Evolutionary conservation across 2,797 vertebrate species (phyloP).

Genomic region (Enteromius fasciolatus): DNA sequence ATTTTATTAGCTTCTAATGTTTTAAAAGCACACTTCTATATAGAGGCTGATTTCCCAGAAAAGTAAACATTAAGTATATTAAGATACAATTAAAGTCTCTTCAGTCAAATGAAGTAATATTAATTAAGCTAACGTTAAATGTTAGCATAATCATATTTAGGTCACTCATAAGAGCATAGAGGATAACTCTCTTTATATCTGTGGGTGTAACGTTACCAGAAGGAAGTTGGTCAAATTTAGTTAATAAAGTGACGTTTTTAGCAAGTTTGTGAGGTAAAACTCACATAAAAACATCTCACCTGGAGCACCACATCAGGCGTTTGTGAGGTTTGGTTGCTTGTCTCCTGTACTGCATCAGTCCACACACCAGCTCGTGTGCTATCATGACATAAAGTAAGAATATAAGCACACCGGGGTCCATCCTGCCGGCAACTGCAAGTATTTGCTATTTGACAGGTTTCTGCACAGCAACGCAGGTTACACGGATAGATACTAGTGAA

Average conservation of each 20-base stretch:
- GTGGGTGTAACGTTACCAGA: background rate
- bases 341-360: constrained; percentile 86
- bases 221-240: background rate
- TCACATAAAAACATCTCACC: constrained; percentile 70
- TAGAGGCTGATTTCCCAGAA: background rate
- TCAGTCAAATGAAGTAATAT: background rate
- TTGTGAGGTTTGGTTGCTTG: constrained; percentile 78
- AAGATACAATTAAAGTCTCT: background rate
- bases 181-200: background rate
- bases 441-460: background rate
- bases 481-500: background rate
- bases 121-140: no score
- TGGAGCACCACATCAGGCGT: constrained; percentile 76
- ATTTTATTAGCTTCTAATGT: background rate
- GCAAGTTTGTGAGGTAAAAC: background rate
- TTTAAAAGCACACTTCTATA: background rate
- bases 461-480: background rate
- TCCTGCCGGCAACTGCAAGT: constrained; percentile 61
- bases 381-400: constrained; percentile 89
- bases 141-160: background rate
- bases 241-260: background rate
- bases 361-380: constrained; percentile 87
- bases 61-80: background rate
- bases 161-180: background rate
- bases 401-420: constrained; percentile 88